phyloP scores from a whole-genome alignment of 2,113 vertebrate genomes.

The Oxyruncus cristatus region DNA sequence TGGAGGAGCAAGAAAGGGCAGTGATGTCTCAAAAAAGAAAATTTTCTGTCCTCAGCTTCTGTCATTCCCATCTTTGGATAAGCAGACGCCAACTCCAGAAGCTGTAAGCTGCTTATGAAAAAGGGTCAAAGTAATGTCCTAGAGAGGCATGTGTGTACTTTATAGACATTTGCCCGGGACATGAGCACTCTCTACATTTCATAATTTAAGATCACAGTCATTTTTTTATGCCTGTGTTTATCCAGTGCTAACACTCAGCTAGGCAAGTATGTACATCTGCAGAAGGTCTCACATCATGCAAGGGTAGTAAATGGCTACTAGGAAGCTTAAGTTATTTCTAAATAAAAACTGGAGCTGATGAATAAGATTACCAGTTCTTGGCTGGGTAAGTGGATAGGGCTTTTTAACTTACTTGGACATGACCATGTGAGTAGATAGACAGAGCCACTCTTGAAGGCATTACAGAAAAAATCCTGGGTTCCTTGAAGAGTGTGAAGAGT shows the following conservation, averaged over 20 bases:
- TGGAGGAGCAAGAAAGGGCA: neutral
- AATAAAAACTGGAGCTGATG: neutral
- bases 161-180: neutral
- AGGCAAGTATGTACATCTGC: too few species aligned
- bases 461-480: neutral
- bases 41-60: neutral
- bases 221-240: neutral
- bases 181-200: neutral
- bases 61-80: neutral
- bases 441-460: neutral
- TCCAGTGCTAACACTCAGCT: rapidly evolving
- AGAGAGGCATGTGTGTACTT: neutral
- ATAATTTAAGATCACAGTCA: neutral
- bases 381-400: neutral
- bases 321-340: neutral
- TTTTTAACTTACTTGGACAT: neutral
- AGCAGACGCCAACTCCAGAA: neutral
- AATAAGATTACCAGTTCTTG: neutral
- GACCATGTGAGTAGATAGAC: neutral
- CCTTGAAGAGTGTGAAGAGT: neutral
- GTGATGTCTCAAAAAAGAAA: neutral
- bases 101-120: neutral
- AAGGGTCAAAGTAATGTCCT: neutral
- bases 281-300: neutral
- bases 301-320: neutral